Evolutionary conservation across 2,797 vertebrate genomes (phyloP).

Genomic region (Lepilemur ruficaudatus): DNA sequence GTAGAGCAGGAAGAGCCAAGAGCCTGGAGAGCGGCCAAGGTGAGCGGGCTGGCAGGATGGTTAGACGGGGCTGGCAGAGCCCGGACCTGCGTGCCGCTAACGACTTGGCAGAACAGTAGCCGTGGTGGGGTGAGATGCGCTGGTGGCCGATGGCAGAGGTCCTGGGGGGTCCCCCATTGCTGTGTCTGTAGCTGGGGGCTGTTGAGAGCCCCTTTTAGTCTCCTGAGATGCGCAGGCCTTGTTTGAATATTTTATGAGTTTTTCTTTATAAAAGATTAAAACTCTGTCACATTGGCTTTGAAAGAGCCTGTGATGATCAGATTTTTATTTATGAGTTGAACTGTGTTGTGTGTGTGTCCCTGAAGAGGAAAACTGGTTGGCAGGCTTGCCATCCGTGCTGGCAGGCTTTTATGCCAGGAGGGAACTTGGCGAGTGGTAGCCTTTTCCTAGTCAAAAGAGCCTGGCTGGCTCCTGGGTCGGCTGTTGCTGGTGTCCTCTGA

Average conservation of each 20-base stretch:
- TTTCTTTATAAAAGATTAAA: slow-evolving; percentile 79
- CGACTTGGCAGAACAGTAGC: background rate
- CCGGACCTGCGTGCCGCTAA: accelerated
- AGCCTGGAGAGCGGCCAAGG: background rate
- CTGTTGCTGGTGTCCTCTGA: background rate
- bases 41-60: background rate
- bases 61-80: background rate
- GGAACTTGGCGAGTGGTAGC: background rate
- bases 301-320: slow-evolving; percentile 70
- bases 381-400: background rate
- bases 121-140: accelerated
- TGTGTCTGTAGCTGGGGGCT: background rate
- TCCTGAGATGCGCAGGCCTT: background rate
- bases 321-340: slow-evolving; percentile 74
- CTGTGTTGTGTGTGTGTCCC: background rate
- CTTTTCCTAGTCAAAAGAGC: background rate
- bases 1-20: background rate
- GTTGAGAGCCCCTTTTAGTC: slow-evolving; percentile 29
- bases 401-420: slow-evolving; percentile 18
- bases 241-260: slow-evolving; percentile 74
- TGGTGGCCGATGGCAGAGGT: background rate
- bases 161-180: background rate
- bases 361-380: background rate
- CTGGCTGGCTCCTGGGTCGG: background rate
- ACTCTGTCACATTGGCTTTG: slow-evolving; percentile 62